Percentiles rank a stretch among this genome's conserved stretches.
These are phyloP conservation scores for Colostygia pectinataria DNA, from an alignment of 2,888 invertebrate genomes.

Conservation along the genomic window DNA sequence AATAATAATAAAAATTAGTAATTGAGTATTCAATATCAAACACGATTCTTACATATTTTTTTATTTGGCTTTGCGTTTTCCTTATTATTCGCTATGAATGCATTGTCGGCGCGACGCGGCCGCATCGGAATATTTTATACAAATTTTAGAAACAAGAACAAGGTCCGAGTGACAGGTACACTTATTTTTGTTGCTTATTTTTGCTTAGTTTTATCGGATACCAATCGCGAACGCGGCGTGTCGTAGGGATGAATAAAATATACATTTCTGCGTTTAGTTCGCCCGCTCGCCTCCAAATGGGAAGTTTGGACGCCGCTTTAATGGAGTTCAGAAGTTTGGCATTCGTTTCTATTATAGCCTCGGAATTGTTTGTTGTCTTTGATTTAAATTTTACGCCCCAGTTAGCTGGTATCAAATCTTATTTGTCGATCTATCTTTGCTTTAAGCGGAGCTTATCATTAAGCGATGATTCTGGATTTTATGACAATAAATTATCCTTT, in stretches of 20 bases:
- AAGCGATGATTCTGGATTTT: constrained; percentile 25
- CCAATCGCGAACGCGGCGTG: constrained; percentile 70
- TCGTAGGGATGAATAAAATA: constrained; percentile 77
- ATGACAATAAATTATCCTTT: constrained; percentile 16
- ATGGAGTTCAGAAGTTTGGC: constrained; percentile 75
- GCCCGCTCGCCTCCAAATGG: constrained; percentile 65
- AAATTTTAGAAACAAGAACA: constrained; percentile 82
- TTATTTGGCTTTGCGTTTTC: constrained; percentile 55
- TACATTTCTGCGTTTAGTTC: constrained; percentile 68
- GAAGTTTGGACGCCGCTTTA: constrained; percentile 71
- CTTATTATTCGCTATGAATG: constrained; percentile 61
- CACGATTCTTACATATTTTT: constrained; percentile 46
- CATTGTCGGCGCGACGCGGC: constrained; percentile 68
- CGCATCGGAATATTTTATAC: constrained; percentile 79
- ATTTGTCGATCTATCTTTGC: constrained; percentile 60
- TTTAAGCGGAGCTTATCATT: constrained; percentile 46
- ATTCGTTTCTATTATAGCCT: constrained; percentile 73
- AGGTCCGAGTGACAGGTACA: constrained; percentile 79
- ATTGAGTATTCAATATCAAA: too few relatives aligned
- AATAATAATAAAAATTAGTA: too few relatives aligned
- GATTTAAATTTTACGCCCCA: constrained; percentile 73
- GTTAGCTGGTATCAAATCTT: constrained; percentile 66
- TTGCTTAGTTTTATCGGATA: constrained; percentile 76
- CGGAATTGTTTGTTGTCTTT: constrained; percentile 72
- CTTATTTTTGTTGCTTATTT: constrained; percentile 77